These are phyloP conservation scores for Salpingus planirostris DNA, from an alignment of 2,888 invertebrate species.

Conservation along the genomic window DNA sequence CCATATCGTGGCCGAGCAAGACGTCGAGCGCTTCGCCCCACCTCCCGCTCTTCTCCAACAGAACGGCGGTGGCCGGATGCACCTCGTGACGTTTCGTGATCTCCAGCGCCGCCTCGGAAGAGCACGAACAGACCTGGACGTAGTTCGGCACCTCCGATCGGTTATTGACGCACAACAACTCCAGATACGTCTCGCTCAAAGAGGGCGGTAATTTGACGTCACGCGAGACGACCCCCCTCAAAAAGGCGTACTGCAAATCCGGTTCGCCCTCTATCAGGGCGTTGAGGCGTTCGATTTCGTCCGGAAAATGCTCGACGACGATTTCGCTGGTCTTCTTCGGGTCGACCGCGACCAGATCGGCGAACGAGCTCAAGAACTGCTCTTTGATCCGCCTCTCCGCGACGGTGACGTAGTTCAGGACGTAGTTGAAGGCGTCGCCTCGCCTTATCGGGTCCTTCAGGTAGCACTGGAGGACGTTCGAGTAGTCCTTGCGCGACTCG, in stretches of 20 bases:
- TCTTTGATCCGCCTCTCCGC: slow-evolving; percentile 40
- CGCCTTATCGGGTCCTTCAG: slow-evolving; percentile 53
- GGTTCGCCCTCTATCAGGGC: slow-evolving; percentile 40
- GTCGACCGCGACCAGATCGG: slow-evolving; percentile 51
- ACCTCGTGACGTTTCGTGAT: slow-evolving; percentile 55
- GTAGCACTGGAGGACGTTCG: slow-evolving; percentile 59
- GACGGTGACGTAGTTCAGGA: slow-evolving; percentile 41
- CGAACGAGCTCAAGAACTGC: slow-evolving; percentile 42
- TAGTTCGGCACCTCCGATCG: slow-evolving; percentile 43
- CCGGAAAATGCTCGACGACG: slow-evolving; percentile 49
- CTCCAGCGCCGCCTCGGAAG: slow-evolving; percentile 54
- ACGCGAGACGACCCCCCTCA: slow-evolving; percentile 46
- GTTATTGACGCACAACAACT: slow-evolving; percentile 52
- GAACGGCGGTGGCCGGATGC: slow-evolving; percentile 58
- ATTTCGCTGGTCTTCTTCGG: slow-evolving; percentile 54
- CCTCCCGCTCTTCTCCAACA: slow-evolving; percentile 68
- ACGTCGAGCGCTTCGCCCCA: slow-evolving; percentile 62
- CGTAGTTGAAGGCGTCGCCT: slow-evolving; percentile 52
- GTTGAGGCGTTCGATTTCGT: slow-evolving; percentile 40
- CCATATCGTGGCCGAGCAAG: slow-evolving; percentile 41
- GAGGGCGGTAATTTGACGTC: slow-evolving; percentile 40
- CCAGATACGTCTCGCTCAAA: slow-evolving; percentile 52
- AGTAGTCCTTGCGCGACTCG: slow-evolving; percentile 50
- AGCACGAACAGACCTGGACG: slow-evolving; percentile 43
- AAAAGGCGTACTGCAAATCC: slow-evolving; percentile 46